Percentiles rank a stretch among this genome's conserved stretches.
These are phyloP conservation scores for Protonemura montana DNA, from an alignment of 2,888 invertebrate species.

Conservation along the genomic window DNA sequence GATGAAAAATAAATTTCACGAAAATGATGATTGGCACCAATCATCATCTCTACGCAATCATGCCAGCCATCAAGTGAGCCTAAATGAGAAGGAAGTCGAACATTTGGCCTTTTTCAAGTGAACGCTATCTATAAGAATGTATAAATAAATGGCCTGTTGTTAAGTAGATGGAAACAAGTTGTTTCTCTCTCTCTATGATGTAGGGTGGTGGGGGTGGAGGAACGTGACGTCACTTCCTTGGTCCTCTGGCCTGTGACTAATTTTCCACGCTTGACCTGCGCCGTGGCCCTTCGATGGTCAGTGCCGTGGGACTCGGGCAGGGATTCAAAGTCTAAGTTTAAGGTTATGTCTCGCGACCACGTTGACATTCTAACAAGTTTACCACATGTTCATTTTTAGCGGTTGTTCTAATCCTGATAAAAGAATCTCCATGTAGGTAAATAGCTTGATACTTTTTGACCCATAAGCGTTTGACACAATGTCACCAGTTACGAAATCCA, in stretches of 20 bases:
- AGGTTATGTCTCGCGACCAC: neutral
- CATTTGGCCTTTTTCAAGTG: neutral
- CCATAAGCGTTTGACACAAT: too few species aligned
- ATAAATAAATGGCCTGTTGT: slow-evolving; percentile 19
- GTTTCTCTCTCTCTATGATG: neutral
- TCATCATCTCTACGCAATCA: slow-evolving; percentile 17
- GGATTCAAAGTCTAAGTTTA: neutral
- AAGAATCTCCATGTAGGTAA: too few species aligned
- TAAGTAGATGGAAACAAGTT: slow-evolving; percentile 28
- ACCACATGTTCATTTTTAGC: too few species aligned
- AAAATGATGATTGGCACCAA: slow-evolving; percentile 42
- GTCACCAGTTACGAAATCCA: too few species aligned
- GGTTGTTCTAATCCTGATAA: too few species aligned
- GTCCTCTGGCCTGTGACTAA: slow-evolving; percentile 26
- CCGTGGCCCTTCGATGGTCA: neutral
- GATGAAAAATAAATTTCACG: slow-evolving; percentile 44
- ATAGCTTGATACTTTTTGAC: too few species aligned
- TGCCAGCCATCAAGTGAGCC: neutral
- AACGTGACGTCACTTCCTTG: slow-evolving; percentile 18
- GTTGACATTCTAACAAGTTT: too few species aligned
- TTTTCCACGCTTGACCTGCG: slow-evolving; percentile 33
- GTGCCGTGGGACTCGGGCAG: neutral
- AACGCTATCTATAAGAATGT: neutral
- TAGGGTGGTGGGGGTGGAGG: neutral
- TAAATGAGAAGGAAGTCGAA: slow-evolving; percentile 28